Evolutionary conservation across 2,888 invertebrate species (phyloP).

Genomic region (Metopia argyrocephala): DNA sequence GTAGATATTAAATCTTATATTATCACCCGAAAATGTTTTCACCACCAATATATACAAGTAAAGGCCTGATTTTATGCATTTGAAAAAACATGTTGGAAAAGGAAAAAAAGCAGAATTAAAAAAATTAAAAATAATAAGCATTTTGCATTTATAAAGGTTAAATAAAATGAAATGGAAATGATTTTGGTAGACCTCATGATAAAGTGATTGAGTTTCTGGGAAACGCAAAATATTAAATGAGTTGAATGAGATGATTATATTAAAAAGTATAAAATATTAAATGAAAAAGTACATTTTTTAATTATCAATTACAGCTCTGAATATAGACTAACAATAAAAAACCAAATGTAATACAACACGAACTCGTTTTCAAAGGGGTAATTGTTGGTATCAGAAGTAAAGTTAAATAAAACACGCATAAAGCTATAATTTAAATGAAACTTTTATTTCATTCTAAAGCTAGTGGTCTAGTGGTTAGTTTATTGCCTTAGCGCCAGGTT

Average conservation of each 20-base stretch:
- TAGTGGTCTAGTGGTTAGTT: no score
- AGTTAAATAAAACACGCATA: no score
- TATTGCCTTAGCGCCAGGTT: no score
- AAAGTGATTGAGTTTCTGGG: neutral
- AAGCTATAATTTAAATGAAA: no score
- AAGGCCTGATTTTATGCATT: slow-evolving; percentile 81
- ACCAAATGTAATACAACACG: no score
- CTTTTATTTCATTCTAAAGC: no score
- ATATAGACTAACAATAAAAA: no score
- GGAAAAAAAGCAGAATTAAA: neutral
- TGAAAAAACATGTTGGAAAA: neutral
- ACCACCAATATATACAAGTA: slow-evolving; percentile 93
- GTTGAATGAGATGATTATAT: neutral
- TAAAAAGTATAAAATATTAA: neutral
- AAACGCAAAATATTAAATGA: neutral
- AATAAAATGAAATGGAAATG: neutral
- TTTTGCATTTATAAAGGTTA: neutral
- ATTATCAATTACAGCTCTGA: no score
- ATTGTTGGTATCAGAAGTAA: no score
- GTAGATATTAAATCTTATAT: slow-evolving; percentile 89
- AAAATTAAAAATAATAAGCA: neutral
- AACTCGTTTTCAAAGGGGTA: no score
- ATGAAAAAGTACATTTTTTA: no score
- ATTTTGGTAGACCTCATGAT: neutral
- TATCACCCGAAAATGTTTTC: slow-evolving; percentile 91